phyloP scores from a whole-genome alignment of 2,888 invertebrate genomes.

The Aphodius sticticus region DNA sequence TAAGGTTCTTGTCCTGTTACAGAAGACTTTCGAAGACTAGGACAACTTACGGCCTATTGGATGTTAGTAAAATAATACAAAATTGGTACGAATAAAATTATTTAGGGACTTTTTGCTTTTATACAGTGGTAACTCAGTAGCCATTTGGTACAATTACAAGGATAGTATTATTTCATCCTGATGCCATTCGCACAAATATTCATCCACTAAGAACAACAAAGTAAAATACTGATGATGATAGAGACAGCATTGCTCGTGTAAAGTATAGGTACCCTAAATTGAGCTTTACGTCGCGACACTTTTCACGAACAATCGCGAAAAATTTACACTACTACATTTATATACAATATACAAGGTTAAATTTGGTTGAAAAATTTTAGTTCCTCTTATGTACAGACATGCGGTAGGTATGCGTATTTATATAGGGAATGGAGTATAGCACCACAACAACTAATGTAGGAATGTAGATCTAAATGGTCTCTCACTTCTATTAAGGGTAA shows the following conservation, averaged over 20 bases:
- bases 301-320: constrained; percentile 10
- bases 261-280: background rate
- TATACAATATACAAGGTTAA: constrained; percentile 38
- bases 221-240: background rate
- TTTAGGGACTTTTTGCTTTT: constrained; percentile 32
- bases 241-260: background rate
- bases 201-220: constrained; percentile 4
- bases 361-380: constrained; percentile 32
- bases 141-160: constrained; percentile 34
- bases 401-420: constrained; percentile 30
- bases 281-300: background rate
- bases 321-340: constrained; percentile 36
- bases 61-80: constrained; percentile 35
- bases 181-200: background rate
- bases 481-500: too few relatives aligned
- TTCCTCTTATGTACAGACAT: constrained; percentile 33
- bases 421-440: constrained; percentile 28
- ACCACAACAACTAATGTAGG: constrained; percentile 27
- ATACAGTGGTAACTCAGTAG: constrained; percentile 37
- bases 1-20: constrained; percentile 47
- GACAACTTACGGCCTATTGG: constrained; percentile 53
- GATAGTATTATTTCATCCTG: background rate
- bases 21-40: constrained; percentile 56
- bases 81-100: constrained; percentile 25
- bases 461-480: background rate